A percentile compares a stretch with the other conserved stretches of the same genome.
Conservation (phyloP, 1,140 invertebrate genomes). For the Drosophila kikkawai region DNA sequence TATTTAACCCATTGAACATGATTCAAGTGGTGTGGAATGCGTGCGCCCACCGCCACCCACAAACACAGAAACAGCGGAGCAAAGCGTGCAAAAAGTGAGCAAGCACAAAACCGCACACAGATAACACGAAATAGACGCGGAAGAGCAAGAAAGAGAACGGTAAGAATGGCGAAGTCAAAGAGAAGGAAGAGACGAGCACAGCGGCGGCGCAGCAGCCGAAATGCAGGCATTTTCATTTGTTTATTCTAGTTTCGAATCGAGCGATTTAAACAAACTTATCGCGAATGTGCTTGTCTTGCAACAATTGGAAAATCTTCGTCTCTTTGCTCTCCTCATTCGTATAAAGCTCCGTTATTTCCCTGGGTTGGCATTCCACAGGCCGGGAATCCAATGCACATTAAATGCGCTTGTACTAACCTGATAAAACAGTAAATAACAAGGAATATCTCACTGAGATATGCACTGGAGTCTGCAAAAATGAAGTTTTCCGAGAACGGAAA, state of each 20-base stretch:
- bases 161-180: not conserved
- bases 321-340: not conserved
- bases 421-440: not conserved
- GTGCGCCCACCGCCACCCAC: slow-evolving; percentile 24
- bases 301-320: not conserved
- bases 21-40: slow-evolving; percentile 47
- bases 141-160: slow-evolving; percentile 5
- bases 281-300: not conserved
- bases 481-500: slow-evolving; percentile 5
- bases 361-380: not conserved
- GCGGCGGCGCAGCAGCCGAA: slow-evolving; percentile 23
- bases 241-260: not conserved
- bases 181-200: not conserved
- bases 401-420: not conserved
- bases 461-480: no score
- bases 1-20: slow-evolving; percentile 20
- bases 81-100: slow-evolving; percentile 2
- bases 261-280: not conserved
- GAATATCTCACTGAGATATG: slow-evolving; percentile 3
- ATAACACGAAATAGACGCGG: slow-evolving; percentile 5
- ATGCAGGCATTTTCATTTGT: not conserved
- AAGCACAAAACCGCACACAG: slow-evolving; percentile 6
- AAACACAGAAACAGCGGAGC: slow-evolving; percentile 14
- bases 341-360: not conserved
- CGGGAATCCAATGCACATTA: not conserved